Evolutionary conservation across 2,888 invertebrate species (phyloP).

Genomic region (Ganaspis brasiliensis): DNA sequence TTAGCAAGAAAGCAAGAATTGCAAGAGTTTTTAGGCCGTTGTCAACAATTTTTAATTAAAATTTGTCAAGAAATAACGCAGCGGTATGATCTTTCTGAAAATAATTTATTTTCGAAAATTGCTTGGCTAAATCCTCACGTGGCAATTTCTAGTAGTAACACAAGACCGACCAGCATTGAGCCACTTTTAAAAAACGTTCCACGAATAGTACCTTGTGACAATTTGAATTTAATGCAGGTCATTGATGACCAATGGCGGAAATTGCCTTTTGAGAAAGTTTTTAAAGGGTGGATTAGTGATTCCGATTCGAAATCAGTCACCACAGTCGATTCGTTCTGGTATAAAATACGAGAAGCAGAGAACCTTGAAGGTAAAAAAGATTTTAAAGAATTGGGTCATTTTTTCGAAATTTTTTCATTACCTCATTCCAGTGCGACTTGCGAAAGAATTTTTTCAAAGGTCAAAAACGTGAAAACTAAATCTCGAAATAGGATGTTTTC

Average conservation of each 20-base stretch:
- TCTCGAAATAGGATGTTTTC: neutral
- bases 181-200: no score
- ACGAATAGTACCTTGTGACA: no score
- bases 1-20: conserved; percentile 35
- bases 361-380: no score
- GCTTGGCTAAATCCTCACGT: conserved; percentile 3
- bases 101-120: conserved; percentile 43
- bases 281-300: no score
- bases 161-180: no score
- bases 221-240: no score
- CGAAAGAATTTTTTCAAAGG: neutral
- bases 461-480: neutral
- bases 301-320: no score
- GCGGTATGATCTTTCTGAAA: conserved; percentile 48
- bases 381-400: conserved; percentile 4
- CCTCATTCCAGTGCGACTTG: conserved; percentile 14
- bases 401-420: conserved; percentile 3
- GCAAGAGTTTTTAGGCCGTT: conserved; percentile 21
- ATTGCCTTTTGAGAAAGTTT: no score
- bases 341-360: neutral
- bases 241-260: no score
- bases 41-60: conserved; percentile 41
- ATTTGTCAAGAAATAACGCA: conserved; percentile 45
- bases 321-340: neutral
- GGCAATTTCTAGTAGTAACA: no score